Percentiles rank a stretch among this genome's conserved stretches.
phyloP scores from a whole-genome alignment of 2,888 invertebrate species.

The Gastracanthus pulcherrimus region DNA sequence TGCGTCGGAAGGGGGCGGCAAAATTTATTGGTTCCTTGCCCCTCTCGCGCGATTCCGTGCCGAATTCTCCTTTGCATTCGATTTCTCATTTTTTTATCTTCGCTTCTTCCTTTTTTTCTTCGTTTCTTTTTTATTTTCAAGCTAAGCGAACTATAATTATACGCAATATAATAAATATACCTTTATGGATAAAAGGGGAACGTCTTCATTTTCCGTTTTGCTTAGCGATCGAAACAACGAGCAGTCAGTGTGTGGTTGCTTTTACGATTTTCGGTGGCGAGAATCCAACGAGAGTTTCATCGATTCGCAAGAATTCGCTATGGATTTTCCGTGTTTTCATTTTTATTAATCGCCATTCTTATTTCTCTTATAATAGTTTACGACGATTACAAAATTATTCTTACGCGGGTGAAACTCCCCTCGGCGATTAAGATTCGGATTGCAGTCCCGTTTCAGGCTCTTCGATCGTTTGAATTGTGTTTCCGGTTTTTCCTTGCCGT shows the following conservation, averaged over 20 bases:
- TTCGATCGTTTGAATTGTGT: conserved; percentile 35
- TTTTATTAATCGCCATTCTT: too few species aligned
- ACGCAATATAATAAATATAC: conserved; percentile 50
- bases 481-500: not conserved
- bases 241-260: conserved; percentile 49
- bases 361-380: too few species aligned
- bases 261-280: conserved; percentile 27
- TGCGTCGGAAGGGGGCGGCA: conserved; percentile 1
- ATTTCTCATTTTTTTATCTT: conserved; percentile 4
- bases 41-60: conserved; percentile 5
- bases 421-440: conserved; percentile 46
- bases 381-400: conserved; percentile 41
- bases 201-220: conserved; percentile 1
- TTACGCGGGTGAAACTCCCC: conserved; percentile 39
- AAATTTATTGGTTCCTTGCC: conserved; percentile 39
- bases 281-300: conserved; percentile 42
- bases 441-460: conserved; percentile 44
- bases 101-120: not conserved
- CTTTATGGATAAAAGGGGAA: conserved; percentile 19
- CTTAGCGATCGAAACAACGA: conserved; percentile 57
- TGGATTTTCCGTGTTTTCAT: conserved; percentile 9
- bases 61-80: conserved; percentile 22
- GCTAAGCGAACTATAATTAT: conserved; percentile 53
- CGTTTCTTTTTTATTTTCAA: conserved; percentile 12
- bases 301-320: conserved; percentile 10